Evolutionary conservation across 2,113 vertebrate genomes (phyloP), one percentile per base, ranked within the genome.

Genomic region (Maccullochella peelii): DNA sequence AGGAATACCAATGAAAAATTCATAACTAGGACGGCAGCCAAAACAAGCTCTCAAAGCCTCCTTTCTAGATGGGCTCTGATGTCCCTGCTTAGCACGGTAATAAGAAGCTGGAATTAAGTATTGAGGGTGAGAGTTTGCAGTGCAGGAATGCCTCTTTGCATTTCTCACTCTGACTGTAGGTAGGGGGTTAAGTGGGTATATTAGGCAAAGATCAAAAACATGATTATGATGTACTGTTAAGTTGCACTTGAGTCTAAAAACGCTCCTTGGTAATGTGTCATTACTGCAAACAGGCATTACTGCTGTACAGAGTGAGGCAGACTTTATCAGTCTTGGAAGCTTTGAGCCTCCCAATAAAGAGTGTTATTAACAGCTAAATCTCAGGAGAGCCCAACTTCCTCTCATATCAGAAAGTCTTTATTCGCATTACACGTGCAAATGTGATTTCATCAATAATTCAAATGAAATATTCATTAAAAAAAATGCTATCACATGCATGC

Each of bases 1-100:
- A 72, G 73, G 89, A 93, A 92, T 84, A 86, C 61, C 69, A 78
- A 93, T 90, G 79, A 91, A 87, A 74, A 55, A 81, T 80, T 81
- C 47, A 84, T 74, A 88, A 92, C 79, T 38, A 68, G 69, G 77
- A 80, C 72, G 0, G 15, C 69, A 38, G 76, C 79, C 86, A 86
- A 88, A 88, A 88, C 57, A 80, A 77, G 75, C 77, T 84, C 65
- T 90, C 87, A 84, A 72, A 79, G 59, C 77, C 78, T 79, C 61
- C 52, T 58, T 76, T 68, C 54, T 65, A 79, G 77, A 89, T 74
- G 59, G 65, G 59, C 80, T 89, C 73, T 77, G 77, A 89, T 77
- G 75, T 86, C 80, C 57, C 70, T 55, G 83, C 84, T 79, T 70
- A 73, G 59, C 25, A 47, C 36, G 1, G 70, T 40, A 89, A 86